phyloP scores from a whole-genome alignment of 2,113 vertebrate genomes.

The Narcine bancroftii region DNA sequence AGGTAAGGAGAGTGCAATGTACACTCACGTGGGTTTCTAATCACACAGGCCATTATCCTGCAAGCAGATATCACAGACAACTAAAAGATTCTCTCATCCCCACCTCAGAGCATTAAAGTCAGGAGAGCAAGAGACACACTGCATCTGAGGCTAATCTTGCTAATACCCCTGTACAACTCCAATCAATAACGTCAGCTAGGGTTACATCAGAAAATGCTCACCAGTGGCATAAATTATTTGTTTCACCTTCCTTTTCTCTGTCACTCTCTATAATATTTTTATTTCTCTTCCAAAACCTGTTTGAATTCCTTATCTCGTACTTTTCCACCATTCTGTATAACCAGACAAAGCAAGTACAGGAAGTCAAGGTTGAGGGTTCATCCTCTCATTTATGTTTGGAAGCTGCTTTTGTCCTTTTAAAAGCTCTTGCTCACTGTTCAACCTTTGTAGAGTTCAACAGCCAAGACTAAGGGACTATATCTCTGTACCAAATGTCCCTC shows the following conservation, averaged over 20 bases:
- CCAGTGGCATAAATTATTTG: neutral
- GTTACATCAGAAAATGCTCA: neutral
- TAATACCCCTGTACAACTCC: neutral
- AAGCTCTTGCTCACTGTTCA: neutral
- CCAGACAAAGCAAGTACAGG: no score
- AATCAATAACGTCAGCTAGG: constrained; percentile 23
- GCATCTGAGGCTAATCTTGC: neutral
- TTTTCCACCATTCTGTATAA: no score
- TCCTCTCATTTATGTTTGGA: neutral
- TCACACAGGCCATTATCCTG: neutral
- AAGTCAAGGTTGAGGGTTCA: neutral
- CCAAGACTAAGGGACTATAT: no score
- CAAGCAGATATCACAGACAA: neutral
- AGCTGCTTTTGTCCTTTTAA: neutral
- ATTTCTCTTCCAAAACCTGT: neutral
- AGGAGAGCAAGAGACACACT: neutral
- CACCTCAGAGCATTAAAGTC: neutral
- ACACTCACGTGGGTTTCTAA: neutral
- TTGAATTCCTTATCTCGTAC: no score
- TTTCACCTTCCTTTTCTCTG: neutral
- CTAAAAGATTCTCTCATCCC: neutral
- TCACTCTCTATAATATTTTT: neutral
- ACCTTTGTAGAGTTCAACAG: neutral
- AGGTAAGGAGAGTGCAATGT: neutral
- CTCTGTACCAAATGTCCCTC: neutral